phyloP scores from a whole-genome alignment of 2,888 invertebrate genomes.

The Aleiodes testaceus region DNA sequence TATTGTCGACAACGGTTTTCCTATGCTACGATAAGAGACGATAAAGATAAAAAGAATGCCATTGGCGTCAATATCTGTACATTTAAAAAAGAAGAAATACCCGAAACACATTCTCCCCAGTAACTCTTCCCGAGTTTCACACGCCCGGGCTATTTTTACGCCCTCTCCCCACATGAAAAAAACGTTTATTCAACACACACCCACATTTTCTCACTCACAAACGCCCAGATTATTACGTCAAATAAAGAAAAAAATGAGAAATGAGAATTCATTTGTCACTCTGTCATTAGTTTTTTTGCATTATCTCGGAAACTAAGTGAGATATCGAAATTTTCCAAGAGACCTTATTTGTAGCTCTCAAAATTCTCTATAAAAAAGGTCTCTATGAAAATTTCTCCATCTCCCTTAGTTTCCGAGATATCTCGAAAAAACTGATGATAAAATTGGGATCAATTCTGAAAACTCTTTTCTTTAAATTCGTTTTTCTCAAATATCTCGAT shows the following conservation, averaged over 20 bases:
- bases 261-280: not conserved
- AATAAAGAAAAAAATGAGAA: conserved; percentile 2
- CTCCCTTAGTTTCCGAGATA: not conserved
- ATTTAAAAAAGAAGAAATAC: not conserved
- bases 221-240: conserved; percentile 12
- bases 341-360: too few relatives aligned
- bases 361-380: too few relatives aligned
- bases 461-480: too few relatives aligned
- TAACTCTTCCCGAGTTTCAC: conserved; percentile 31
- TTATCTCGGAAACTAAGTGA: too few relatives aligned
- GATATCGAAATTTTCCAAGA: too few relatives aligned
- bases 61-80: conserved; percentile 33
- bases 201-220: conserved; percentile 15
- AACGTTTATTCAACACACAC: not conserved
- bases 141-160: conserved; percentile 24
- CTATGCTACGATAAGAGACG: conserved; percentile 58
- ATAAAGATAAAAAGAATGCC: conserved; percentile 47
- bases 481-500: too few relatives aligned
- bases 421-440: too few relatives aligned
- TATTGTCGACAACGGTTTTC: conserved; percentile 58
- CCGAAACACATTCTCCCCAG: not conserved
- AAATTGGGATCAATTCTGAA: too few relatives aligned
- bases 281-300: too few relatives aligned
- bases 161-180: conserved; percentile 1
- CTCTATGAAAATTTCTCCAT: not conserved